A percentile compares a stretch with the other conserved stretches of the same genome.
Conservation (phyloP, 2,113 vertebrate species). For the Nyctibius bracteatus region DNA sequence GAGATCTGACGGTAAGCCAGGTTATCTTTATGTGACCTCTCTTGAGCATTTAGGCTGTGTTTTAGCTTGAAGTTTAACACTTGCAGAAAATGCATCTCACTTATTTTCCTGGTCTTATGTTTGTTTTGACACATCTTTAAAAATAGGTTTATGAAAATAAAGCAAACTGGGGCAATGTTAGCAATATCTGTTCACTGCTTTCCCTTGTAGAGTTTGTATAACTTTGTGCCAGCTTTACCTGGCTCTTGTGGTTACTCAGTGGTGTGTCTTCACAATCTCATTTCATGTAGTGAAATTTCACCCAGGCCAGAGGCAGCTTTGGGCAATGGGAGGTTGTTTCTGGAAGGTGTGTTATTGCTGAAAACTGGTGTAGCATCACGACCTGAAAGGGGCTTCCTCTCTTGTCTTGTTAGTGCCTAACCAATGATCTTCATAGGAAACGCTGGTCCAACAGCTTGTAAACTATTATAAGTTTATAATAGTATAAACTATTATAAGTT, state of each 20-base stretch:
- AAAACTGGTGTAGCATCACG: fast-evolving
- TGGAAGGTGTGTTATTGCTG: background rate
- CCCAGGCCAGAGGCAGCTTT: background rate
- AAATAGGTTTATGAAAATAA: background rate
- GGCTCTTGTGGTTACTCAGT: background rate
- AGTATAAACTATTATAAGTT: background rate
- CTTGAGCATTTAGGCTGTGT: background rate
- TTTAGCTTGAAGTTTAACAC: background rate
- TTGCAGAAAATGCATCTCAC: background rate
- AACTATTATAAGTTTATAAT: background rate
- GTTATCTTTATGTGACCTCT: background rate
- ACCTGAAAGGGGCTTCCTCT: background rate
- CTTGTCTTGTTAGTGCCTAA: background rate
- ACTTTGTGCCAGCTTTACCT: background rate
- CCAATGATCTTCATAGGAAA: background rate
- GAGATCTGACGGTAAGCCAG: background rate
- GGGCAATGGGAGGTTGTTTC: background rate
- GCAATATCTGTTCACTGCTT: background rate
- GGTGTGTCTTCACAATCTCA: background rate
- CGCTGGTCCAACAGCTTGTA: fast-evolving
- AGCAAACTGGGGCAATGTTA: background rate
- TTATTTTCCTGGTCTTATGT: background rate
- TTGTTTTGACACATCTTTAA: background rate
- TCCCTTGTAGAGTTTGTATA: background rate
- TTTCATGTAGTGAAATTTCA: background rate